Evolutionary conservation across 2,888 invertebrate genomes (phyloP), one percentile per base, ranked within the genome.

Genomic region (Spatulosminthurus flaviceps): DNA sequence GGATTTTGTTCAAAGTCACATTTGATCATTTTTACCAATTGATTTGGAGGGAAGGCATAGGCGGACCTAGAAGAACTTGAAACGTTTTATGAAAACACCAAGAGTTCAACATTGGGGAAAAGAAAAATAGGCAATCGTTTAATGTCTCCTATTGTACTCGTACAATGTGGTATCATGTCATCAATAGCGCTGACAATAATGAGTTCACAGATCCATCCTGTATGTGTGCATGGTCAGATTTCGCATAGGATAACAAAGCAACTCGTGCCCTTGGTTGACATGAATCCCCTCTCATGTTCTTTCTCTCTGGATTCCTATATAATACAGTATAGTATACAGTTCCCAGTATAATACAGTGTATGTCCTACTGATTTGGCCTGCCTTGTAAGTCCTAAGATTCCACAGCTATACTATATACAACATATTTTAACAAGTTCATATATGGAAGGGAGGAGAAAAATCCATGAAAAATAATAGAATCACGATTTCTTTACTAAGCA

Each of bases 221-320:
- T 19, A 24, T 72, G 26, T 72, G 72, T 28, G 69, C 67, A n/a
- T 60, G 1, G 16, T 60, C 28, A 73, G 26, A 60, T 73, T 43
- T 28, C 28, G 26, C 26, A 43, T n/a, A n/a, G 11, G 34, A 16
- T 51, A 41, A 51, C 73, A 26, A 22, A 11, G 60, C 28, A 16
- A 26, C 19, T 43, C 43, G 51, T 73, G 73, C 73, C 73, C 73
- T 60, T 60, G 5, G 60, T 29, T 73, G 73, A 73, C 73, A 60
- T 51, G 29, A 60, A 60, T 73, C 43, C 73, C 60, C 60, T 73
- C 60, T n/a, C n/a, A n/a, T n/a, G n/a, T n/a, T n/a, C 28, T 19
- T 67, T 67, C 67, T 67, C 19, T 28, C 4, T n/a, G n/a, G n/a
- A n/a, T n/a, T 51, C 22, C 24, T 51, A 60, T 34, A 7, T 34